These are phyloP conservation scores for Cyclargus thomasi DNA, from an alignment of 1,140 invertebrate genomes.

Conservation along the genomic window DNA sequence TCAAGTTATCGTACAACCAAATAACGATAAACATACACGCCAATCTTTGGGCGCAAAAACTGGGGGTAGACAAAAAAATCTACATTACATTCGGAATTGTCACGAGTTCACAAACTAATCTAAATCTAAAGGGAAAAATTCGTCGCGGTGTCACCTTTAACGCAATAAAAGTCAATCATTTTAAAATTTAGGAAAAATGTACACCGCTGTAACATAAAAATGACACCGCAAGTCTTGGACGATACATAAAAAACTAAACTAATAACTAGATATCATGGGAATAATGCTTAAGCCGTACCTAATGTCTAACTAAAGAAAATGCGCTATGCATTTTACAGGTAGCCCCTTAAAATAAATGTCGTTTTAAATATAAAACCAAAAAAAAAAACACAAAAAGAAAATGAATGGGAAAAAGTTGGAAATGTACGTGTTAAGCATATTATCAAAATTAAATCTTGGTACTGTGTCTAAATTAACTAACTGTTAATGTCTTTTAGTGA, in stretches of 20 bases:
- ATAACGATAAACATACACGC: slow-evolving; percentile 20
- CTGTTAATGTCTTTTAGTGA: slow-evolving; percentile 74
- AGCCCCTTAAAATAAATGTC: slow-evolving; percentile 27
- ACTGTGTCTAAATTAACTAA: slow-evolving; percentile 67
- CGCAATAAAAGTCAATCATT: slow-evolving; percentile 21
- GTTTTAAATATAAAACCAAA: slow-evolving; percentile 16
- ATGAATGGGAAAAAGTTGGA: slow-evolving; percentile 51
- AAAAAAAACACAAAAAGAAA: slow-evolving; percentile 35
- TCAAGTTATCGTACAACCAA: slow-evolving; percentile 37
- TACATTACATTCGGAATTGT: slow-evolving; percentile 27
- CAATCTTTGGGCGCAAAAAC: slow-evolving; percentile 4
- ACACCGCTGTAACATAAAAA: slow-evolving; percentile 40
- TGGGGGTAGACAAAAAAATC: slow-evolving; percentile 33
- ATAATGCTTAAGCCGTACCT: slow-evolving; percentile 63
- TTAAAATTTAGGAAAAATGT: slow-evolving; percentile 15
- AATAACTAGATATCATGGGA: slow-evolving; percentile 52
- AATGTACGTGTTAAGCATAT: slow-evolving; percentile 59
- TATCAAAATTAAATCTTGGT: slow-evolving; percentile 40
- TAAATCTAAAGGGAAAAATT: slow-evolving; percentile 24
- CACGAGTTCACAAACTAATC: slow-evolving; percentile 29
- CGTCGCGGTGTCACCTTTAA: slow-evolving; percentile 46
- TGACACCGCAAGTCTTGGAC: slow-evolving; percentile 36
- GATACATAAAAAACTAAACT: slow-evolving; percentile 45
- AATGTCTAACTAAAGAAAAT: slow-evolving; percentile 47
- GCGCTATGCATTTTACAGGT: slow-evolving; percentile 37